Evolutionary conservation across 2,113 vertebrate genomes (phyloP).

Genomic region (Daubentonia madagascariensis): DNA sequence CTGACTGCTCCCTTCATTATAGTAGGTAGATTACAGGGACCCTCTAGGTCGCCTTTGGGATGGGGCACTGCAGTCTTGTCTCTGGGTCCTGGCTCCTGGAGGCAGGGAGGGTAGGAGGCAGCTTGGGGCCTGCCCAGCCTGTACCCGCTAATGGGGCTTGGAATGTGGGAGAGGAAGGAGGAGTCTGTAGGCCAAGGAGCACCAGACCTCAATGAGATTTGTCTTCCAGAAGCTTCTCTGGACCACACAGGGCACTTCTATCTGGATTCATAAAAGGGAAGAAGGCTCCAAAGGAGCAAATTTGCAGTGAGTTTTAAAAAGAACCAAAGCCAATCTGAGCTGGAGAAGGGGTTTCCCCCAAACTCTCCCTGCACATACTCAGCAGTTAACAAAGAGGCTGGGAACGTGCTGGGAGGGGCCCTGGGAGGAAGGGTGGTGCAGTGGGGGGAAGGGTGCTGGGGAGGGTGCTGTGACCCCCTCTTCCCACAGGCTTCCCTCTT

Average conservation of each 20-base stretch:
- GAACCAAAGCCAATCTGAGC: conserved; percentile 19
- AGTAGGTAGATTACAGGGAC: fast-evolving
- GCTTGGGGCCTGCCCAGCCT: background rate
- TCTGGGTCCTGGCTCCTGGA: background rate
- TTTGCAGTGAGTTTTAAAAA: conserved; percentile 19
- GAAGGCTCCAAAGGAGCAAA: conserved; percentile 12
- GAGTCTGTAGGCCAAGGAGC: background rate
- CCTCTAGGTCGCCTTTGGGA: background rate
- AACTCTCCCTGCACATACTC: conserved; percentile 57
- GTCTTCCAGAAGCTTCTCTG: conserved; percentile 20
- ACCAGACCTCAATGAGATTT: background rate
- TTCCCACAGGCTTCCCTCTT: background rate
- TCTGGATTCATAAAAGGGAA: conserved; percentile 47
- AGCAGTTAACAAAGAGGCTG: conserved; percentile 16
- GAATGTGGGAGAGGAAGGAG: background rate
- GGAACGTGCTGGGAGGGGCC: background rate
- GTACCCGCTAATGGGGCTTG: no score
- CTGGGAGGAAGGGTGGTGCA: background rate
- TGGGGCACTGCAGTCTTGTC: background rate
- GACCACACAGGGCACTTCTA: background rate
- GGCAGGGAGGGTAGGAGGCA: background rate
- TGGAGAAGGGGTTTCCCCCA: conserved; percentile 70
- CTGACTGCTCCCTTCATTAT: background rate
- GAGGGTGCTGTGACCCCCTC: background rate
- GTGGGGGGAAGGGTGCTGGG: background rate